These are phyloP conservation scores for Arrhopalites spinosus DNA, from an alignment of 2,888 invertebrate species.

Conservation along the genomic window DNA sequence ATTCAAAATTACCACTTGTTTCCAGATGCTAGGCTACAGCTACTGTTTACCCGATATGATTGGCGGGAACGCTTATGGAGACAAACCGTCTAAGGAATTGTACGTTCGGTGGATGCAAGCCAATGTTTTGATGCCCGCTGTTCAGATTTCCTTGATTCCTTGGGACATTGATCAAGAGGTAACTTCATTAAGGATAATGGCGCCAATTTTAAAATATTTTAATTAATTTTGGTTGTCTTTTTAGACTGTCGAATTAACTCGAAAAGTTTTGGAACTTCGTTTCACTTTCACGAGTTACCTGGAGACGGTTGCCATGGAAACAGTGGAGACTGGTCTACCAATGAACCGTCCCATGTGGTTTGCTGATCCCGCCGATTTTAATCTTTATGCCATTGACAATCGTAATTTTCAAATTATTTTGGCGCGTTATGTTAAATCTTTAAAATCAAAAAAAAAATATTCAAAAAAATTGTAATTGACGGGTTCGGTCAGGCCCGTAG, in stretches of 20 bases:
- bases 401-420: slow-evolving; percentile 55
- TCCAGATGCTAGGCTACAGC: slow-evolving; percentile 18
- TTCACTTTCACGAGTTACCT: slow-evolving; percentile 54
- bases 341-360: slow-evolving; percentile 86
- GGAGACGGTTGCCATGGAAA: slow-evolving; percentile 66
- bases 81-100: slow-evolving; percentile 66
- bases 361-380: slow-evolving; percentile 71
- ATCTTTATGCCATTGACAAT: slow-evolving; percentile 63
- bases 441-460: no score
- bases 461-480: no score
- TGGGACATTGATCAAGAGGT: slow-evolving; percentile 74
- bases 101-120: slow-evolving; percentile 80
- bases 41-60: slow-evolving; percentile 16
- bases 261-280: slow-evolving; percentile 38
- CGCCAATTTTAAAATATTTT: background rate
- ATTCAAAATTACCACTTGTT: background rate
- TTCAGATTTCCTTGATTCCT: slow-evolving; percentile 80
- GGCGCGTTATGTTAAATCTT: background rate
- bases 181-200: background rate
- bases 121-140: slow-evolving; percentile 75
- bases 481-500: no score
- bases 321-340: slow-evolving; percentile 69
- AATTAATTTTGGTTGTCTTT: background rate
- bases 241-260: slow-evolving; percentile 38
- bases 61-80: slow-evolving; percentile 59